phyloP scores from a whole-genome alignment of 1,140 invertebrate genomes.

The Anastrepha ludens region DNA sequence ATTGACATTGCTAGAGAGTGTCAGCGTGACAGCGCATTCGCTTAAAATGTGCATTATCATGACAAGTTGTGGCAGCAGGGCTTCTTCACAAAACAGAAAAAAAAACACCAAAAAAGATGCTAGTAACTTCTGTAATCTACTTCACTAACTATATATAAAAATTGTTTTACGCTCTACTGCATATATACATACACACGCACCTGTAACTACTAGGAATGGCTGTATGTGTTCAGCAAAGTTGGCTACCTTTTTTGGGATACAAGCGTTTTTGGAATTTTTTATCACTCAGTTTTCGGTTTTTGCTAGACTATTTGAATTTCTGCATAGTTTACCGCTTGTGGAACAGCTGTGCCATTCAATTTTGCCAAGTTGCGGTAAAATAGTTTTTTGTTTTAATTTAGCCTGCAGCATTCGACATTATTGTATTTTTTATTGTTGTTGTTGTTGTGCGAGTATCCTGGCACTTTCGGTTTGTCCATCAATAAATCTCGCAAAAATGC shows the following conservation, averaged over 20 bases:
- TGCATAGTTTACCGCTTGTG: constrained; percentile 28
- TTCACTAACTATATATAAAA: not conserved
- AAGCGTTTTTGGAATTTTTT: not conserved
- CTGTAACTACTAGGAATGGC: no score
- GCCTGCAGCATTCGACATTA: not conserved
- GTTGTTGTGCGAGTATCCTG: not conserved
- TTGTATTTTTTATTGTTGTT: not conserved
- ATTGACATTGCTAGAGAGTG: constrained; percentile 40
- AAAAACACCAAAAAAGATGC: no score
- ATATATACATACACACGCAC: not conserved
- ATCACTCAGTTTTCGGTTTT: not conserved
- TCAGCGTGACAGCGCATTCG: constrained; percentile 31
- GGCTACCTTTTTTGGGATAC: constrained; percentile 1
- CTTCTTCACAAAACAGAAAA: no score
- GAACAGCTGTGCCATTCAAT: constrained; percentile 38
- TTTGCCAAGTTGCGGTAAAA: not conserved
- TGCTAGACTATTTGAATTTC: not conserved
- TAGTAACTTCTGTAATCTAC: not conserved
- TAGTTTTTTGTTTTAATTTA: not conserved
- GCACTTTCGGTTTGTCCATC: constrained; percentile 11
- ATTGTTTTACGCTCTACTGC: not conserved
- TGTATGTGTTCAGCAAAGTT: not conserved
- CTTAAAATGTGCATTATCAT: constrained; percentile 15
- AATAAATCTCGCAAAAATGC: constrained; percentile 34
- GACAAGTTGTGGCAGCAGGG: not conserved